Base-by-base conservation (phyloP, 2,888 invertebrate genomes). In the Luperina nickerlii region DNA sequence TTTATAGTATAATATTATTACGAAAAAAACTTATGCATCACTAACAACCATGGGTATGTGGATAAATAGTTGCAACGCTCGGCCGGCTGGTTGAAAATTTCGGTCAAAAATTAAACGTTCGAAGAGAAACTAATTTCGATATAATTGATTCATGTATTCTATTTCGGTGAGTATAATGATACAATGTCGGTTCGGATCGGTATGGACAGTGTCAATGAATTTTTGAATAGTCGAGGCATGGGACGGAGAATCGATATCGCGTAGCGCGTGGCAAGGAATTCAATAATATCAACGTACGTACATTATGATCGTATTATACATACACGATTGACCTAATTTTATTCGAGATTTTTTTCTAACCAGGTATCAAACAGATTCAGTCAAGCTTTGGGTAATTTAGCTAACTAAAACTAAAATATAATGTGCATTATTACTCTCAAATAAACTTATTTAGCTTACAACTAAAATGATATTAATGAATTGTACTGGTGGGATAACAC, bases 231-330 rank as follows among this genome's bases (percentile, higher is more conserved):
- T 93, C 90, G 92, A 92, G 93, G 94, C 94, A 92, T 92, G 94
- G 96, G 96, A 96, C 96, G 96, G 96, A 96, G 91, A 95, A 96
- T 96, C 96, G 92, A 96, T 96, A 96, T 92, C 92, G 91, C 89
- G 86, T 83, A 91, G 92, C 91, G 92, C 90, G 93, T 92, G 93
- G 94, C 93, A 93, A 94, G 94, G 93, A 93, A 93, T 94, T 87
- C 85, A 84, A 90, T 85, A 89, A 87, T 90, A 85, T 90, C 87
- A 88, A 82, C 83, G 85, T 83, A 89, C 78, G 76, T 74, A 83
- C 60, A 68, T 62, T 72, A 73, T 51, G 67, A 79, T 62, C 69
- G 79, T 66, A 38, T 72, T 57, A 83, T 76, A 81, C 74, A 79
- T 78, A 79, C 75, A 84, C 68, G 79, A 75, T 79, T 74, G 68